Base-by-base conservation (phyloP, 2,888 invertebrate genomes). In the Polydrusus tereticollis region DNA sequence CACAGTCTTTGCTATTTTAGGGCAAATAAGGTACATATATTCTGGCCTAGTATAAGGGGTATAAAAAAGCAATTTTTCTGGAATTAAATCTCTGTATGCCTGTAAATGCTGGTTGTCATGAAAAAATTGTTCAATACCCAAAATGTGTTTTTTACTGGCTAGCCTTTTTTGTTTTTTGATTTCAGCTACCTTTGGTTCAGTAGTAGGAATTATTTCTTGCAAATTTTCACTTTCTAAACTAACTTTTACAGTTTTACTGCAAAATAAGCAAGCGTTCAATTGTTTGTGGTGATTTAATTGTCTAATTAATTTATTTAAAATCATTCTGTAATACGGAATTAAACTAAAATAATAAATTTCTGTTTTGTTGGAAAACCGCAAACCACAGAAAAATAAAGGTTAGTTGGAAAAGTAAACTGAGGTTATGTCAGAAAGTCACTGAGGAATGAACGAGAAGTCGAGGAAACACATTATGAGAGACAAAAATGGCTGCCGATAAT, bases 1-100 rank as follows among this genome's bases (percentile, higher is more conserved):
- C 26, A 82, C 77, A 14, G 67, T 73, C 66, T 79, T 78, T 2
- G 82, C 83, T 18, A 78, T 72, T 1, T 75, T 38, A 8, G 77
- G 69, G 74, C 80, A 80, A 45, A 81, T 76, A 50, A 83, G 74
- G 74, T 81, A 82, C 12, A 82, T 72, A 71, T 76, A 67, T 10
- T 80, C 79, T n/a, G 77, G 75, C 2, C 63, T 33, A 41, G 75
- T 72, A 38, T 60, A 63, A 6, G 72, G 50, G 10, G 75, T 74
- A 16, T 69, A 20, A 6, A 59, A 43, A n/a, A 77, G 16, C 65
- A 78, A 75, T 57, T 76, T 74, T 7, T 18, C 0, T 26, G 80
- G 80, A n/a, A 80, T 69, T 20, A 69, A 59, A 38, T 74, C n/a
- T 29, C 65, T 72, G 18, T 76, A 21, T 7, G 67, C 23, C 14